Base-by-base conservation (phyloP, 2,113 vertebrate genomes). In the Lepus timidus region DNA sequence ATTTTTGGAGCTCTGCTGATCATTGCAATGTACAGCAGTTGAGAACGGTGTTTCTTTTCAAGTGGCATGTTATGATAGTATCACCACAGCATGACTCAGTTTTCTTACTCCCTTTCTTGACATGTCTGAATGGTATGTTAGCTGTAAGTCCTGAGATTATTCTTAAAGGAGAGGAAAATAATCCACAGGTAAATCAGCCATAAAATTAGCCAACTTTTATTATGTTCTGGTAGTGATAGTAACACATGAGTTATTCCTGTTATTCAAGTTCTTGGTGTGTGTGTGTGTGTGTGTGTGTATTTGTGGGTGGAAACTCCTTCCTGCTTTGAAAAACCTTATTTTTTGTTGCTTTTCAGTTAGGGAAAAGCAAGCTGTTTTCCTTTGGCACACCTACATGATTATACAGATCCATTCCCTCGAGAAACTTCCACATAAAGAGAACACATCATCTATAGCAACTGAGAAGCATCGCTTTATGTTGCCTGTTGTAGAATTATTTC, bases 401-500 rank as follows among this genome's bases (percentile, higher is more conserved):
- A 61, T 55, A 36, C 6, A 81, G 20, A 82, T 71, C 20, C 25
- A 61, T 74, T 96, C 62, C 95, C 85, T 76, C 10, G 33, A 93
- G 91, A 39, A 95, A 91, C 31, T 93, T 89, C 44, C 87, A 94
- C 94, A 97, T 81, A 95, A 96, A 97, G 71, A 90, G 70, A 70
- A 27, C 92, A 89, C 33, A 55, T 96, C 73, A 76, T 93, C 92
- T 90, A 3, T 96, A 90, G 70, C 96, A 97, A 97, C 93, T 11
- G 33, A 95, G 81, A 97, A 96, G 51, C 89, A 49, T 84, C 95
- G 95, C 96, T 97, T 94, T 64, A 33, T 91, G 93, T 51, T 89
- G 70, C 78, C 97, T 96, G 90, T 96, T 98, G 97, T 71, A 97
- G 97, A 97, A 97, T 98, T 97, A 98, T 96, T 93, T 97, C 94